Conservation (phyloP, 1,140 invertebrate species). For the Gryllus bimaculatus region DNA sequence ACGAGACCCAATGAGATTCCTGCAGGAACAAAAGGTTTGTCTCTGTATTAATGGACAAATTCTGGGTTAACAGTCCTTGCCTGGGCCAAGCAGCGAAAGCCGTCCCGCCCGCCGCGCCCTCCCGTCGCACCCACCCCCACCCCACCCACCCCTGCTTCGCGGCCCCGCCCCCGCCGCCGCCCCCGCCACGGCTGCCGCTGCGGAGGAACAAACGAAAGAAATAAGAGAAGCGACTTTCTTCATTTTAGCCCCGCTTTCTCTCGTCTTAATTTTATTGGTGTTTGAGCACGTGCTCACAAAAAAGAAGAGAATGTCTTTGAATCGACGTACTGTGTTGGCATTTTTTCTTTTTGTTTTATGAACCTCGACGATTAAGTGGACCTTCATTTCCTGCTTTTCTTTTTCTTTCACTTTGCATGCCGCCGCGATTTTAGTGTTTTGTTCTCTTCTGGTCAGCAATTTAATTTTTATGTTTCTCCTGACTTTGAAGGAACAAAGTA, state of each 20-base stretch:
- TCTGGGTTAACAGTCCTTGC: constrained; percentile 6
- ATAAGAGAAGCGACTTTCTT: background rate
- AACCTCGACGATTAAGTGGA: background rate
- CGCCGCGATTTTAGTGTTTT: too few species aligned
- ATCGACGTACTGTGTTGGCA: background rate
- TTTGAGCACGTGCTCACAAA: too few species aligned
- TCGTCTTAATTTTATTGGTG: background rate
- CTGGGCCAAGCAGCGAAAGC: background rate
- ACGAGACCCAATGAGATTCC: constrained; percentile 20
- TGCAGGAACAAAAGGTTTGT: constrained; percentile 19
- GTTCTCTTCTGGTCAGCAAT: too few species aligned
- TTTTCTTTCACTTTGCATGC: background rate
- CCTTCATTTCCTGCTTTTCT: background rate
- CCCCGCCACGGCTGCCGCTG: too few species aligned
- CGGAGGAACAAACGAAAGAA: background rate
- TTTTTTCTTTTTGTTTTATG: background rate
- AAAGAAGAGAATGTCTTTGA: background rate
- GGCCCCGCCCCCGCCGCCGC: background rate
- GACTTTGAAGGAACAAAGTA: too few species aligned
- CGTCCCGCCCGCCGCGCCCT: background rate
- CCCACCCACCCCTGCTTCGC: background rate
- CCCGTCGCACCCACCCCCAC: background rate
- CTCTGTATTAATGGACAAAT: constrained; percentile 20
- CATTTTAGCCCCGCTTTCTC: background rate
- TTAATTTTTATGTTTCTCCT: too few species aligned